Conservation (phyloP, 1,140 invertebrate species). For the Bilobella aurantiaca region DNA sequence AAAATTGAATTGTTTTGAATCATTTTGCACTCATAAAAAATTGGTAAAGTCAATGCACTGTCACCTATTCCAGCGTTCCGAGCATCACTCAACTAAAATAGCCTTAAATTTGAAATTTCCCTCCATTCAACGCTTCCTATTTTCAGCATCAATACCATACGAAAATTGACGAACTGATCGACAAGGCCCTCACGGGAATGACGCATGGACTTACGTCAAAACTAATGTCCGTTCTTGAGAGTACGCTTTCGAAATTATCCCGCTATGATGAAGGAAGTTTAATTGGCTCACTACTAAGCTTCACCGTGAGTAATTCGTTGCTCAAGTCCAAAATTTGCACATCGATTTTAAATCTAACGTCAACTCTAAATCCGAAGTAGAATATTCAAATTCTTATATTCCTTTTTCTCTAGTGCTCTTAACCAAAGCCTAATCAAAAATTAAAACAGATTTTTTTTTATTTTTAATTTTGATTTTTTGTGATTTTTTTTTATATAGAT, state of each 20-base stretch:
- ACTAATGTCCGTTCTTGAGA: slow-evolving; percentile 85
- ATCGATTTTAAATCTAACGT: too few relatives aligned
- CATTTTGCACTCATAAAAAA: too few relatives aligned
- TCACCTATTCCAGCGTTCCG: too few relatives aligned
- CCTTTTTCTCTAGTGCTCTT: too few relatives aligned
- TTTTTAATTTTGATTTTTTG: too few relatives aligned
- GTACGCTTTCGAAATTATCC: slow-evolving; percentile 83
- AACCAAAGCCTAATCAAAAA: too few relatives aligned
- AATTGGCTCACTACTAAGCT: slow-evolving; percentile 92
- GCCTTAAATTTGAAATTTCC: neutral
- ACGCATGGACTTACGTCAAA: slow-evolving; percentile 83
- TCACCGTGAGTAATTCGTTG: slow-evolving; percentile 84
- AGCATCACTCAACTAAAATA: neutral
- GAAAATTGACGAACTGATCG: slow-evolving; percentile 92
- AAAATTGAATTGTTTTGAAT: too few relatives aligned
- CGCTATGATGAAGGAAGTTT: slow-evolving; percentile 96
- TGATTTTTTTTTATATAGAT: slow-evolving; percentile 56
- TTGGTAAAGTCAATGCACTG: too few relatives aligned
- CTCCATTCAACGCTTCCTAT: neutral
- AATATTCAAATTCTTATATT: too few relatives aligned
- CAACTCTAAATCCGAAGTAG: too few relatives aligned
- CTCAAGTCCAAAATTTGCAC: too few relatives aligned
- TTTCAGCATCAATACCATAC: slow-evolving; percentile 89
- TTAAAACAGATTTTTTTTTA: too few relatives aligned
- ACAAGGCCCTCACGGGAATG: slow-evolving; percentile 83